Evolutionary conservation across 2,797 vertebrate species (phyloP), one percentile per base, ranked within the genome.

Genomic region (Morus bassanus): DNA sequence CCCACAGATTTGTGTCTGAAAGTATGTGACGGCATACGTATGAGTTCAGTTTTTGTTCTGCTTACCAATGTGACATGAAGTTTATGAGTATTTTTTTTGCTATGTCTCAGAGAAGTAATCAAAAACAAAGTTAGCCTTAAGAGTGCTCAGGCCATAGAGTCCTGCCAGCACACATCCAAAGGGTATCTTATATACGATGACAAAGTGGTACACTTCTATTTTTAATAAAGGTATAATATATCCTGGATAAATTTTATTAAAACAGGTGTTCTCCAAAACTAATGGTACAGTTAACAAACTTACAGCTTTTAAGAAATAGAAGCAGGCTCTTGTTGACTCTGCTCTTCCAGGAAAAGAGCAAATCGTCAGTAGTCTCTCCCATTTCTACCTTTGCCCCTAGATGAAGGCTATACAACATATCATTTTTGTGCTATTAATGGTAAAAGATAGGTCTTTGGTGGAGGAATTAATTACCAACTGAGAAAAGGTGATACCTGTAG

Each of bases 21-120:
- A 83, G 25, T 8, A 31, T 3, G 22, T 27, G 1, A 46, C 79
- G 24, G 64, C 45, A 46, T 19, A 24, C 0, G 0, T 5, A 28
- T 0, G 3, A 53, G 12, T 80, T 80, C 30, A 72, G 22, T 0
- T 84, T 91, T 89, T 72, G 3, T 70, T 75, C 61, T 84, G 65
- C 22, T 83, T 64, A 70, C 17, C 75, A 83, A 59, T 17, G 17
- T 18, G 31, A 88, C 18, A 25, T 16, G 15, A 89, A 35, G 33
- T 57, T 74, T 77, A 72, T 3, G 1, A 83, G 15, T 50, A 6
- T 1, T 41, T 43, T 84, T 57, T 30, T 77, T 80, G n/a, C 17
- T 23, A 19, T 46, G 23, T 53, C 72, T 91, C 63, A 45, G 22
- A 59, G 43, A 46, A 93, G 59, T 30, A 80, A 77, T 69, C 10